A percentile compares a stretch with the other conserved stretches of the same genome.
Conservation (phyloP, 2,113 vertebrate genomes). For the Neopipo cinnamomea region DNA sequence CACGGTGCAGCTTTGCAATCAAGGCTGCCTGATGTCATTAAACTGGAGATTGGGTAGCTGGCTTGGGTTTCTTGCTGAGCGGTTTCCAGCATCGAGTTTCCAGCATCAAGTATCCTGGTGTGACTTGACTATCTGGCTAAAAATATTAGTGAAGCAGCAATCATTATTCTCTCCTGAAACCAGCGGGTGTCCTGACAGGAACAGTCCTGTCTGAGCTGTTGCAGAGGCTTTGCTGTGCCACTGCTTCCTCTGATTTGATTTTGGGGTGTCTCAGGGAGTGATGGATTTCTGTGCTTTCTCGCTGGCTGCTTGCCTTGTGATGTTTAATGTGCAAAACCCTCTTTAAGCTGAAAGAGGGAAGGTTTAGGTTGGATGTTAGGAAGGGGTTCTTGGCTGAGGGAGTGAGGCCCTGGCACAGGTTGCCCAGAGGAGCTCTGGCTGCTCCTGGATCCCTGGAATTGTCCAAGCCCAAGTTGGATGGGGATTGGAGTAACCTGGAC, state of each 20-base stretch:
- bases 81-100: neutral
- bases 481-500: accelerated
- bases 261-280: neutral
- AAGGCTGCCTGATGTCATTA: neutral
- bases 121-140: neutral
- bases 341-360: neutral
- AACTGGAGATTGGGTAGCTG: neutral
- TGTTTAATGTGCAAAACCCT: neutral
- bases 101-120: neutral
- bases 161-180: neutral
- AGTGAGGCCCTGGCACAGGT: neutral
- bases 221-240: neutral
- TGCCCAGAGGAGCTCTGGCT: neutral
- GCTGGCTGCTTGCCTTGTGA: neutral
- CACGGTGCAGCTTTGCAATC: neutral
- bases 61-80: neutral
- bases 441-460: neutral
- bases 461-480: accelerated
- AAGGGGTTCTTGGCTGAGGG: neutral
- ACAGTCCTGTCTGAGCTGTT: neutral
- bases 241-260: neutral
- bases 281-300: neutral
- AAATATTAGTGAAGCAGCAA: neutral
- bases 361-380: neutral
- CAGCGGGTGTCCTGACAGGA: neutral